phyloP scores from a whole-genome alignment of 2,888 invertebrate genomes.

The Nebria brevicollis region DNA sequence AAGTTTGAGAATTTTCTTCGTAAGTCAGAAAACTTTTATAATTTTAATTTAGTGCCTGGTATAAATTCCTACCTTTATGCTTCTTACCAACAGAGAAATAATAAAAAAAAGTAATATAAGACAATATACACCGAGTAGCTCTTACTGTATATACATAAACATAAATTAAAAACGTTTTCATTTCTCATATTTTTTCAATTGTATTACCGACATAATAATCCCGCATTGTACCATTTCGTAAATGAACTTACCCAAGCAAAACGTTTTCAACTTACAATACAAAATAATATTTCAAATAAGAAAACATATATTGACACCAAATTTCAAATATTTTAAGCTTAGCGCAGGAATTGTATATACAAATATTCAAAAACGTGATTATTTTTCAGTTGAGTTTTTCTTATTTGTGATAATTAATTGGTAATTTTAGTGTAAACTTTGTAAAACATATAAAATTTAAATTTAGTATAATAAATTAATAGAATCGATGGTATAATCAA shows the following conservation, averaged over 20 bases:
- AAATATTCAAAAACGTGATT: too few species aligned
- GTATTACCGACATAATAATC: background rate
- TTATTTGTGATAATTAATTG: too few species aligned
- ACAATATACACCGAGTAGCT: background rate
- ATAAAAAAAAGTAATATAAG: background rate
- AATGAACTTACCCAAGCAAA: background rate
- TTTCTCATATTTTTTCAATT: background rate
- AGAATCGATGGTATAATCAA: background rate
- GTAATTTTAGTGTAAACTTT: too few species aligned
- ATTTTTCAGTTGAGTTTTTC: too few species aligned
- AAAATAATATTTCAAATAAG: too few species aligned
- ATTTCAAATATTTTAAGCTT: too few species aligned
- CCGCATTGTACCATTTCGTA: background rate
- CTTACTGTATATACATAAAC: background rate
- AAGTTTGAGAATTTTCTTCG: constrained; percentile 32
- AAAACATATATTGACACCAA: too few species aligned
- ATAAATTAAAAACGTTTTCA: constrained; percentile 2
- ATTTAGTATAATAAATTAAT: background rate
- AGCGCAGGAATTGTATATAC: too few species aligned
- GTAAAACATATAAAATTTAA: too few species aligned
- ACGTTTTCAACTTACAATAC: too few species aligned
- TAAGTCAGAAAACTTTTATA: constrained; percentile 23
- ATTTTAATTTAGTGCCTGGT: constrained; percentile 39
- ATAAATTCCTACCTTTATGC: constrained; percentile 19
- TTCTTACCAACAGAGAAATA: constrained; percentile 2